phyloP scores from a whole-genome alignment of 2,888 invertebrate genomes.

The Sminthurinus aureus region DNA sequence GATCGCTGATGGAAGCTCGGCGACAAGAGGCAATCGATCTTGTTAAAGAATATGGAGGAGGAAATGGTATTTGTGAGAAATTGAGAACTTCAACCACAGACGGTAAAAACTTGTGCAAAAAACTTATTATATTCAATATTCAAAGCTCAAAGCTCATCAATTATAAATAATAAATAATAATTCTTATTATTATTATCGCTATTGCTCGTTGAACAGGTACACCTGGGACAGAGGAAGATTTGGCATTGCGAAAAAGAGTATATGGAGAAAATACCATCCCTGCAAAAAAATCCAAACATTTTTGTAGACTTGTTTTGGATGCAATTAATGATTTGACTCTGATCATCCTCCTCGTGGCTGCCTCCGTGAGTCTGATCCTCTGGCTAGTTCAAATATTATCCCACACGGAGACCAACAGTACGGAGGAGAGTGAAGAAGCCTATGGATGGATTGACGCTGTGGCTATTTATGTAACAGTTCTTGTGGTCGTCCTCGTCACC shows the following conservation, averaged over 20 bases:
- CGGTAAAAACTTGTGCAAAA: slow-evolving; percentile 10
- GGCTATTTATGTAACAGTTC: slow-evolving; percentile 98
- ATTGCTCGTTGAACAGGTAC: slow-evolving; percentile 69
- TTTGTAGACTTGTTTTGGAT: slow-evolving; percentile 98
- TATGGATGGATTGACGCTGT: slow-evolving; percentile 99
- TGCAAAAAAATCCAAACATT: slow-evolving; percentile 98
- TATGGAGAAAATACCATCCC: slow-evolving; percentile 99
- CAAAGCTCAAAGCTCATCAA: neutral
- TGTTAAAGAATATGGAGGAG: slow-evolving; percentile 88
- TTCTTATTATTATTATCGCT: neutral
- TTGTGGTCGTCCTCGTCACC: slow-evolving; percentile 98
- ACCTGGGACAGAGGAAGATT: slow-evolving; percentile 86
- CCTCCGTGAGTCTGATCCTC: slow-evolving; percentile 95
- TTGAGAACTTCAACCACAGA: slow-evolving; percentile 87
- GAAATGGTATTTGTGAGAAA: slow-evolving; percentile 94
- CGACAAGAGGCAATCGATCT: slow-evolving; percentile 82
- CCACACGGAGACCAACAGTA: slow-evolving; percentile 61
- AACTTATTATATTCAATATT: neutral
- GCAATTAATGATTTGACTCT: slow-evolving; percentile 99
- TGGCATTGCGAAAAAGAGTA: slow-evolving; percentile 89
- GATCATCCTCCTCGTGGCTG: slow-evolving; percentile 97
- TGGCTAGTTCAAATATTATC: slow-evolving; percentile 70
- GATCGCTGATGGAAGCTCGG: neutral
- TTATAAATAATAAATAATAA: neutral
- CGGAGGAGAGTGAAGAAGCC: slow-evolving; percentile 78